Conservation (phyloP, 1,140 invertebrate genomes). For the Zaprionus capensis region DNA sequence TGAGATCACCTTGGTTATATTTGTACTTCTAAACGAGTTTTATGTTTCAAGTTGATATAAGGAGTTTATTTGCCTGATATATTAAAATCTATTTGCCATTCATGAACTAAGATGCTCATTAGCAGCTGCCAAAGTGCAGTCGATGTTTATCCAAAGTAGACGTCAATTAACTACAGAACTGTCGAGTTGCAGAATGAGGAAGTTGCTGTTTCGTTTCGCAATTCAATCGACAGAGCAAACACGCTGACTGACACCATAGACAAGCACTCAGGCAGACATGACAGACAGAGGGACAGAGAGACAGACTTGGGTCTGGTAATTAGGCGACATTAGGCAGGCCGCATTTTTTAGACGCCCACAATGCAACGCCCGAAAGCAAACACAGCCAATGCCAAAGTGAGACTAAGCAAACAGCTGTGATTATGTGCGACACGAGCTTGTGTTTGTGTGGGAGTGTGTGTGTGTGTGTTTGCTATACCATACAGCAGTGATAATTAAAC, state of each 20-base stretch:
- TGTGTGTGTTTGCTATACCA: constrained; percentile 30
- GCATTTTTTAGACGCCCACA: constrained; percentile 56
- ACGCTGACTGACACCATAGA: constrained; percentile 26
- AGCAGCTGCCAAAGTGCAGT: constrained; percentile 1
- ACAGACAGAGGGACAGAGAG: background rate
- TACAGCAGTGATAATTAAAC: constrained; percentile 58
- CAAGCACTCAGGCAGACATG: constrained; percentile 33
- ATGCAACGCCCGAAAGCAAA: constrained; percentile 44
- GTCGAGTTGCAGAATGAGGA: background rate
- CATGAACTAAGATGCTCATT: background rate
- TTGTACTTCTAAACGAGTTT: background rate
- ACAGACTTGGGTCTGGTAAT: constrained; percentile 29
- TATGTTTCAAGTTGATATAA: background rate
- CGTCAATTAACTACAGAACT: constrained; percentile 1
- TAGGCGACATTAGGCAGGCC: constrained; percentile 55
- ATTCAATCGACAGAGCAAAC: constrained; percentile 8
- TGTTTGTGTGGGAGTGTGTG: constrained; percentile 28
- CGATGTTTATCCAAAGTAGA: background rate
- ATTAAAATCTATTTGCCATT: background rate
- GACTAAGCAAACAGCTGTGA: constrained; percentile 42
- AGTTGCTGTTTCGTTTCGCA: constrained; percentile 25
- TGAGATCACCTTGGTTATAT: background rate
- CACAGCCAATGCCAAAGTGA: constrained; percentile 38
- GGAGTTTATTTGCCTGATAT: background rate
- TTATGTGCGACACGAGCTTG: constrained; percentile 12